Conservation (phyloP, 2,888 invertebrate species). For the Psococerastis gibbosa region DNA sequence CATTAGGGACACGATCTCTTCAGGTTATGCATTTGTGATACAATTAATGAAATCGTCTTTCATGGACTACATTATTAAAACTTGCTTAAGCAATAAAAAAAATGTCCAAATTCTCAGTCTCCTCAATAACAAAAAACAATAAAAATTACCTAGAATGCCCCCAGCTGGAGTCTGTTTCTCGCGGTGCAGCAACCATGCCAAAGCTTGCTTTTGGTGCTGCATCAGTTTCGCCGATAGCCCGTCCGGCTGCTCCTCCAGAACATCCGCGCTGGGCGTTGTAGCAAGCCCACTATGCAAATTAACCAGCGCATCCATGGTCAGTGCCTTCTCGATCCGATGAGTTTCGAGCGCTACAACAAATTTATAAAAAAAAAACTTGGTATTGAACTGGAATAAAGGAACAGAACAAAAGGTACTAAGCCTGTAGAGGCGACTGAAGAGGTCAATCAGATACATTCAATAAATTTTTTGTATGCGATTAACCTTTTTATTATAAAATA, state of each 20-base stretch:
- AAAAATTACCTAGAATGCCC: constrained; percentile 55
- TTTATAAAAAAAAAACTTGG: constrained; percentile 6
- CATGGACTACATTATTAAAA: no score
- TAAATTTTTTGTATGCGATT: no score
- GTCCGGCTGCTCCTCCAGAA: constrained; percentile 36
- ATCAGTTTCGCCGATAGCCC: constrained; percentile 48
- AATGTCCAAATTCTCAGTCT: no score
- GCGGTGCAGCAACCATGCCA: constrained; percentile 78
- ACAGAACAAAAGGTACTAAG: no score
- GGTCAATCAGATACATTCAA: no score
- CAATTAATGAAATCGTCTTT: no score
- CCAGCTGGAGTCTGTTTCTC: constrained; percentile 71
- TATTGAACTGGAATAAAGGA: background rate
- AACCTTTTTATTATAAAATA: no score
- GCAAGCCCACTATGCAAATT: constrained; percentile 49
- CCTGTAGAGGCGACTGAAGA: no score
- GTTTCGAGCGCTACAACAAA: constrained; percentile 39
- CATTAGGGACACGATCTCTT: no score
- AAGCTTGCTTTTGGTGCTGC: constrained; percentile 67
- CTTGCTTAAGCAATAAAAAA: no score
- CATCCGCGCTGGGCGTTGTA: constrained; percentile 40
- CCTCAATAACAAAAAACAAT: no score
- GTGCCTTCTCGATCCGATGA: constrained; percentile 41
- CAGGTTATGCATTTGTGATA: no score
- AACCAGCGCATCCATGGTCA: constrained; percentile 52